Evolutionary conservation across 2,888 invertebrate genomes (phyloP).

Genomic region (Uropetala carovei): DNA sequence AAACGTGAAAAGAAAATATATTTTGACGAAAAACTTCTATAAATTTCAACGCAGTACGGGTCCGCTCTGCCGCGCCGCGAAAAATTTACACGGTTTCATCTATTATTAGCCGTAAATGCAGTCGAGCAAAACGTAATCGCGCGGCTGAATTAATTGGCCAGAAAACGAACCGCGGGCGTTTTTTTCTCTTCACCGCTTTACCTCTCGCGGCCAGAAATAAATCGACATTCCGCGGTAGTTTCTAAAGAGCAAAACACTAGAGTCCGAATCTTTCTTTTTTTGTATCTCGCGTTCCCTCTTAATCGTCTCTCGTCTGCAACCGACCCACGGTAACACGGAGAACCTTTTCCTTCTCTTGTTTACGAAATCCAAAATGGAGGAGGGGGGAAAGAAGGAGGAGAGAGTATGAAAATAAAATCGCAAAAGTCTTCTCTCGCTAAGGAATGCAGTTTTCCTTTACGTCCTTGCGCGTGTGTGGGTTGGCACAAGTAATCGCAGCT

Average conservation of each 20-base stretch:
- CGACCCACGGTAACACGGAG: slow-evolving; percentile 20
- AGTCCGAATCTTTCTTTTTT: background rate
- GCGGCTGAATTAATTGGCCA: too few species aligned
- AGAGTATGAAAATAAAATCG: background rate
- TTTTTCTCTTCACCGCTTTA: background rate
- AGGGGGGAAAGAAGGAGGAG: too few species aligned
- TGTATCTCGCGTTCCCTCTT: background rate
- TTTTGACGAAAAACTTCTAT: too few species aligned
- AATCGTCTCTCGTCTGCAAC: background rate
- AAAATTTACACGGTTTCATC: too few species aligned
- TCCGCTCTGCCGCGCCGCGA: too few species aligned
- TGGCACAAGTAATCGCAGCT: slow-evolving; percentile 42
- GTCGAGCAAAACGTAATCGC: too few species aligned
- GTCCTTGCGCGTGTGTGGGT: slow-evolving; percentile 51
- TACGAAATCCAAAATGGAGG: too few species aligned
- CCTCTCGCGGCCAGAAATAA: background rate
- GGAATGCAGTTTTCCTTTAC: slow-evolving; percentile 54
- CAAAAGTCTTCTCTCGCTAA: slow-evolving; percentile 9
- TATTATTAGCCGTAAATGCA: too few species aligned
- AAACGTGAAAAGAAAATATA: too few species aligned
- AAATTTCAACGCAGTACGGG: too few species aligned
- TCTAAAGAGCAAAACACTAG: background rate
- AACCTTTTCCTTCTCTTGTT: background rate
- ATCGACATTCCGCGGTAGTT: background rate
- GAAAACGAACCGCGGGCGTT: background rate